These are phyloP conservation scores for Rhinichthys klamathensis DNA, from an alignment of 2,113 vertebrate species.

Conservation along the genomic window DNA sequence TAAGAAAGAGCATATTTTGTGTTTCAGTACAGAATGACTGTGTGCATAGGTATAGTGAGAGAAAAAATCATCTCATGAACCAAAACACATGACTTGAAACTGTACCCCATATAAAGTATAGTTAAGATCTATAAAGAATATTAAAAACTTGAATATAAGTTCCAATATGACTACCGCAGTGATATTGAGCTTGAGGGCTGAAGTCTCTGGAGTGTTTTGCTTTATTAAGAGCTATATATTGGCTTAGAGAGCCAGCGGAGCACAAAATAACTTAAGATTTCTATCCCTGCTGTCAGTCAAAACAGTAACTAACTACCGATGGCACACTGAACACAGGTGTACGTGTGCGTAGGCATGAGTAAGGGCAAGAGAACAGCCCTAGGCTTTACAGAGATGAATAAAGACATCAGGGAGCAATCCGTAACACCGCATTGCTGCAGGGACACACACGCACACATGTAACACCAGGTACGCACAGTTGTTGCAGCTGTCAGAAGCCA, in stretches of 20 bases:
- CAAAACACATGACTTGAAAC: conserved; percentile 12
- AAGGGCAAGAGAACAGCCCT: conserved; percentile 13
- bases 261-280: conserved; percentile 21
- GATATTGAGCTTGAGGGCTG: conserved; percentile 27
- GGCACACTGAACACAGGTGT: conserved; percentile 7
- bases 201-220: conserved; percentile 14
- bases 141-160: conserved; percentile 25
- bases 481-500: conserved; percentile 33
- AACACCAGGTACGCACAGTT: conserved; percentile 19
- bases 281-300: conserved; percentile 25
- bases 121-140: neutral
- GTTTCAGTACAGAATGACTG: conserved; percentile 21
- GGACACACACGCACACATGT: conserved; percentile 26
- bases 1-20: conserved; percentile 3
- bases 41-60: conserved; percentile 1
- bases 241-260: neutral
- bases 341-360: conserved; percentile 16
- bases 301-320: neutral
- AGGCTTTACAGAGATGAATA: conserved; percentile 38
- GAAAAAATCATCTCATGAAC: conserved; percentile 3
- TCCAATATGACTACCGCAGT: conserved; percentile 8
- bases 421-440: conserved; percentile 15
- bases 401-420: conserved; percentile 14
- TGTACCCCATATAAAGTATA: conserved; percentile 1
- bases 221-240: conserved; percentile 28